A percentile compares a stretch with the other conserved stretches of the same genome.
These are phyloP conservation scores for Hydrolagus affinis DNA, from an alignment of 2,113 vertebrate species.

Conservation along the genomic window DNA sequence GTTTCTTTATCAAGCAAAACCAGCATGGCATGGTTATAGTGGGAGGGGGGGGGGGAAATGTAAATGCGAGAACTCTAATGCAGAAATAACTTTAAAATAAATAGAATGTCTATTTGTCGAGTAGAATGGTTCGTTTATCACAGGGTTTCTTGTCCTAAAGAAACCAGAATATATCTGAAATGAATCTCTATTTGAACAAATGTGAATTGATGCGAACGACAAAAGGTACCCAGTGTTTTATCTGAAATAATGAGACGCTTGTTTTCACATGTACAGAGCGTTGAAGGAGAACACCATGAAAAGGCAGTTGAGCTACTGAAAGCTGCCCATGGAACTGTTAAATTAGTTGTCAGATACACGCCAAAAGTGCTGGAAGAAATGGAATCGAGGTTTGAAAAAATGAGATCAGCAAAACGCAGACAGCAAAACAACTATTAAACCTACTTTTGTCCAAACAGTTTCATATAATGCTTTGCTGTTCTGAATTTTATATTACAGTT, in stretches of 20 bases:
- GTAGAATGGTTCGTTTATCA: too few relatives aligned
- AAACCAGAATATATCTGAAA: too few relatives aligned
- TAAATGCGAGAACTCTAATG: too few relatives aligned
- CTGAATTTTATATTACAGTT: not conserved
- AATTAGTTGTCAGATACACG: constrained; percentile 89
- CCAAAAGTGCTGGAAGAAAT: constrained; percentile 93
- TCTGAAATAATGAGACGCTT: not conserved
- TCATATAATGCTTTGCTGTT: not conserved
- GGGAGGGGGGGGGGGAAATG: too few relatives aligned
- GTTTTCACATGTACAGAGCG: constrained; percentile 62
- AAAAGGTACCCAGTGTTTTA: not conserved
- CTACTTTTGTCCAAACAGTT: too few relatives aligned
- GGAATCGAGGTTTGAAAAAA: constrained; percentile 96
- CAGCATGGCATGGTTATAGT: too few relatives aligned
- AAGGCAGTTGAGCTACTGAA: constrained; percentile 94
- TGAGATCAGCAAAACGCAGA: constrained; percentile 93
- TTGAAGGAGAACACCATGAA: constrained; percentile 94
- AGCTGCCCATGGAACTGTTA: constrained; percentile 91
- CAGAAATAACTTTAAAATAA: too few relatives aligned
- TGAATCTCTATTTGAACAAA: too few relatives aligned
- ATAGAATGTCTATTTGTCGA: too few relatives aligned
- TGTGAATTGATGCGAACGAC: too few relatives aligned
- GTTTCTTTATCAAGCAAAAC: too few relatives aligned
- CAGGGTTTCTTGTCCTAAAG: too few relatives aligned
- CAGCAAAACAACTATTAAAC: constrained; percentile 73